phyloP scores from a whole-genome alignment of 2,888 invertebrate species.

The Conomelus anceps region DNA sequence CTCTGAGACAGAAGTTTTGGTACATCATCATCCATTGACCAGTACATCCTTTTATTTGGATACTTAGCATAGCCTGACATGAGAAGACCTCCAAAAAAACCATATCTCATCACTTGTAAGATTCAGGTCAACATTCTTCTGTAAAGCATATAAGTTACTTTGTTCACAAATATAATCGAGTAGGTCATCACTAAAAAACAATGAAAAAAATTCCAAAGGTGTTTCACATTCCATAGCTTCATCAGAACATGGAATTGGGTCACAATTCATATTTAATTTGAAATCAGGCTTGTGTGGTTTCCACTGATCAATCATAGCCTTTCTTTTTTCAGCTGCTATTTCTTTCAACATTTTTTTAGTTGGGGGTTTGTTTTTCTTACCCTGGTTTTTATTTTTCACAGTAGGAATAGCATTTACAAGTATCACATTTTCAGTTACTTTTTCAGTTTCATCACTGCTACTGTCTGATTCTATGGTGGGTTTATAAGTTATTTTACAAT shows the following conservation, averaged over 20 bases:
- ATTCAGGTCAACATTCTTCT: slow-evolving; percentile 18
- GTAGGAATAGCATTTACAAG: too few species aligned
- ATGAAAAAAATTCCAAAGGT: slow-evolving; percentile 13
- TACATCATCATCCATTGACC: slow-evolving; percentile 9
- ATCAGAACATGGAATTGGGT: slow-evolving; percentile 14
- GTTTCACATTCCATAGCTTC: slow-evolving; percentile 19
- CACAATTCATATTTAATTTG: not conserved
- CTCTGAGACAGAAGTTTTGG: slow-evolving; percentile 8
- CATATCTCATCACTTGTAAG: slow-evolving; percentile 15
- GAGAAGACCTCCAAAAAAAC: slow-evolving; percentile 12
- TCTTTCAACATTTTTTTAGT: too few species aligned
- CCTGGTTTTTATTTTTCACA: too few species aligned
- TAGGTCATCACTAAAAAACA: slow-evolving; percentile 12
- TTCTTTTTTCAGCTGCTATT: too few species aligned
- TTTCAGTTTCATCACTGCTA: too few species aligned
- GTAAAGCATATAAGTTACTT: slow-evolving; percentile 18
- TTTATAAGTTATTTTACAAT: too few species aligned
- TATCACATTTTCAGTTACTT: too few species aligned
- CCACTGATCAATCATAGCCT: slow-evolving; percentile 15
- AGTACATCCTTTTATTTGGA: slow-evolving; percentile 15
- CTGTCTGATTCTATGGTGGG: too few species aligned
- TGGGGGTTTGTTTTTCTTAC: too few species aligned
- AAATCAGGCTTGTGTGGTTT: slow-evolving; percentile 6
- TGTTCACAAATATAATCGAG: slow-evolving; percentile 16
- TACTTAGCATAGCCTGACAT: slow-evolving; percentile 17